phyloP scores from a whole-genome alignment of 1,140 invertebrate genomes.

The Drosophila mayri region DNA sequence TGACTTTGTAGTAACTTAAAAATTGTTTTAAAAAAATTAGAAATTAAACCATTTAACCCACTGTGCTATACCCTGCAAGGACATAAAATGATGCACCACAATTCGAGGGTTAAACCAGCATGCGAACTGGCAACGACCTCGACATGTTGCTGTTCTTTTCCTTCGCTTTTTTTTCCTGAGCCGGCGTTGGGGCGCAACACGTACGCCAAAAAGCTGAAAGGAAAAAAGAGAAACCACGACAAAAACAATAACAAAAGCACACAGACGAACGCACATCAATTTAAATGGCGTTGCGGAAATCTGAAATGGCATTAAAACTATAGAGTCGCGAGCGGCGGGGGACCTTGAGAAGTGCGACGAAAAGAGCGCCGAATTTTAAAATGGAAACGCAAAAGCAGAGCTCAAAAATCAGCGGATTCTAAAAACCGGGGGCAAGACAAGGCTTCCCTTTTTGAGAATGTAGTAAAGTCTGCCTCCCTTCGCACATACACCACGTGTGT shows the following conservation, averaged over 20 bases:
- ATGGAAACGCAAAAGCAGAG: constrained; percentile 38
- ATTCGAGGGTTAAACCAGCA: constrained; percentile 7
- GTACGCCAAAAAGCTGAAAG: constrained; percentile 63
- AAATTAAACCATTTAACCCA: no score
- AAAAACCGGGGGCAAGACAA: constrained; percentile 14
- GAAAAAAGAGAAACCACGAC: constrained; percentile 8
- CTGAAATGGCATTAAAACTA: constrained; percentile 44
- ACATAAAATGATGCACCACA: not conserved
- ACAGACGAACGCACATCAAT: constrained; percentile 22
- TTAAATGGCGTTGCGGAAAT: constrained; percentile 79
- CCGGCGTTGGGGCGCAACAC: constrained; percentile 67
- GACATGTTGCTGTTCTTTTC: constrained; percentile 15
- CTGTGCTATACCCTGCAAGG: no score
- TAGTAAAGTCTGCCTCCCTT: not conserved
- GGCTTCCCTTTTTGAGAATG: constrained; percentile 30
- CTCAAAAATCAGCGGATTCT: constrained; percentile 22
- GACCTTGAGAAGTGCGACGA: constrained; percentile 61
- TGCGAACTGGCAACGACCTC: constrained; percentile 4
- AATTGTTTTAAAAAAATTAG: no score
- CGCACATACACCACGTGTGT: constrained; percentile 15
- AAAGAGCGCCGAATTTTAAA: constrained; percentile 38
- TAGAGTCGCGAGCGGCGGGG: not conserved
- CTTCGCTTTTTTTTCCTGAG: constrained; percentile 16
- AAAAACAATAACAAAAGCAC: constrained; percentile 32
- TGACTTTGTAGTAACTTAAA: no score